Evolutionary conservation across 1,140 invertebrate species (phyloP).

Genomic region (Rhopalosiphum padi): DNA sequence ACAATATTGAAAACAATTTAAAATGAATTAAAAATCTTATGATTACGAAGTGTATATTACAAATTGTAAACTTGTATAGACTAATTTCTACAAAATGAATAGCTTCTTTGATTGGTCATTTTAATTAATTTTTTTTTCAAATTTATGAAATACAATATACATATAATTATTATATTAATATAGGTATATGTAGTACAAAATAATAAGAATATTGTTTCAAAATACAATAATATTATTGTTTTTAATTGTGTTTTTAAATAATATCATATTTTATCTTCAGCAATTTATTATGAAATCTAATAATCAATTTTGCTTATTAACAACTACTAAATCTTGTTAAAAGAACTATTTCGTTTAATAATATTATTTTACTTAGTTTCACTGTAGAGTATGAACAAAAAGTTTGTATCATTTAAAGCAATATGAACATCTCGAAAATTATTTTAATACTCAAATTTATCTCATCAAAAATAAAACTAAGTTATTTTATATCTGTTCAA

Average conservation of each 20-base stretch:
- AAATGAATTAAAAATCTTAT: too few relatives aligned
- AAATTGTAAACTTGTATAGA: too few relatives aligned
- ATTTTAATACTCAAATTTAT: conserved; percentile 33
- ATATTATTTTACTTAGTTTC: background rate
- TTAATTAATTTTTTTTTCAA: too few relatives aligned
- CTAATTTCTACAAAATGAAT: too few relatives aligned
- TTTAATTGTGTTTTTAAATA: background rate
- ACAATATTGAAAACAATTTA: too few relatives aligned
- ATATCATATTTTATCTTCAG: background rate
- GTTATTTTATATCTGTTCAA: conserved; percentile 2
- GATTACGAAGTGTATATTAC: too few relatives aligned
- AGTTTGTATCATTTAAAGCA: background rate
- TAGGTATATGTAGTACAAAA: too few relatives aligned
- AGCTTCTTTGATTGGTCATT: too few relatives aligned
- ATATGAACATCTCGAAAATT: background rate
- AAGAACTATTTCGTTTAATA: background rate
- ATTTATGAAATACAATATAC: background rate
- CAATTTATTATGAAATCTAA: background rate
- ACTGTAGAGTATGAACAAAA: background rate
- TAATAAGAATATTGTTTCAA: background rate
- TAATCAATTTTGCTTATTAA: background rate
- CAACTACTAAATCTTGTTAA: background rate
- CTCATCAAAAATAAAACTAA: conserved; percentile 30
- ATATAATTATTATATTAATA: too few relatives aligned
- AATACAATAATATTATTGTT: background rate